phyloP scores from a whole-genome alignment of 2,113 vertebrate genomes.

The Cephalophus harveyi region DNA sequence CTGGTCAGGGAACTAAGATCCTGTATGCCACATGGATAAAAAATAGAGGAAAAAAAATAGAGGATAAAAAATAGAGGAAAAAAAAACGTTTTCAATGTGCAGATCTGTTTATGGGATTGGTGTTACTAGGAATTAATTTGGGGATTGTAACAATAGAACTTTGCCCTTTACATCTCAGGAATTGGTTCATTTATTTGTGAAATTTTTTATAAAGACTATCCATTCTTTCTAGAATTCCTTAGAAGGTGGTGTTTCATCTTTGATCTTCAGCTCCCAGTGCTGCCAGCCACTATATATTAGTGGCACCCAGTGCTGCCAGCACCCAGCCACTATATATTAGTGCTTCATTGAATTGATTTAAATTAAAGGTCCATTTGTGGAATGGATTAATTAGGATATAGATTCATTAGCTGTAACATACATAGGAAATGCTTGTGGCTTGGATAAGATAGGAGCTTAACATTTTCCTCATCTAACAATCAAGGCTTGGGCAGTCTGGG shows the following conservation, averaged over 20 bases:
- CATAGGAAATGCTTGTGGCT: not conserved
- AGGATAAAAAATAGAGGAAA: not conserved
- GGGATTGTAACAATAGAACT: not conserved
- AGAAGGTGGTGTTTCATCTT: not conserved
- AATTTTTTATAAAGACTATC: not conserved
- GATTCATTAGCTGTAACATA: not conserved
- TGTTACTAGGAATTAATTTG: not conserved
- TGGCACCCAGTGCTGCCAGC: not conserved
- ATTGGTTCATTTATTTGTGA: not conserved
- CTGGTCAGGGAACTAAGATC: not conserved
- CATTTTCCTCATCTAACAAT: not conserved
- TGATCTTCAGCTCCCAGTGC: not conserved
- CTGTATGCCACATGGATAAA: not conserved
- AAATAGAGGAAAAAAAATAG: not conserved
- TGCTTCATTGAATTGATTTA: not conserved
- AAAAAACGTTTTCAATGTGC: not conserved
- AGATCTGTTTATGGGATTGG: no score
- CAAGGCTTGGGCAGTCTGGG: not conserved
- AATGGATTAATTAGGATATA: not conserved
- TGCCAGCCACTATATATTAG: not conserved
- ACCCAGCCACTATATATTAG: not conserved
- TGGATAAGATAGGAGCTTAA: not conserved
- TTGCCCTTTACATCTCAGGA: not conserved
- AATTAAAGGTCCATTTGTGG: not conserved
- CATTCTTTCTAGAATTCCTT: not conserved